Base-by-base conservation (phyloP, 1,140 invertebrate species). In the Ceratosolen fusciceps region DNA sequence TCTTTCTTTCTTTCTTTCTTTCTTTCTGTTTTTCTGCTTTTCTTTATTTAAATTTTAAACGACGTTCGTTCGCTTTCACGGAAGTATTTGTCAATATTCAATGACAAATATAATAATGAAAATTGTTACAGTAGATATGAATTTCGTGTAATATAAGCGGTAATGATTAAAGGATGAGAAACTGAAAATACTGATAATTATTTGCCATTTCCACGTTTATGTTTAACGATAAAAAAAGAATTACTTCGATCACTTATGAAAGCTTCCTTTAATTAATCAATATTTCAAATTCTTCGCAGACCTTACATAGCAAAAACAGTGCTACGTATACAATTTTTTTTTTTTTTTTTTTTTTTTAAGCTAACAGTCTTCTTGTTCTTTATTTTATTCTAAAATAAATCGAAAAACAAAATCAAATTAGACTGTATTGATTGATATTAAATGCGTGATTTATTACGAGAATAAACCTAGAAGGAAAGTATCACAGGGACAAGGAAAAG, bases 111-210 rank as follows among this genome's bases (percentile, higher is more conserved):
- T 7, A 43, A 43, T 7, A 43, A 43, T 12, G 47, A 78, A 77
- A 78, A 80, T 77, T 60, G 76, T 78, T 68, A 71, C 71, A 79
- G 73, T 81, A 77, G 65, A 68, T 72, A 71, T 74, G 47, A 79
- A 67, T 72, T 49, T 72, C 21, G 24, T 54, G 56, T 71, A 67
- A 31, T 60, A 7, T 19, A 39, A 34, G 62, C 14, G 43, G 71
- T 68, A n/a, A n/a, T n/a, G n/a, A n/a, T n/a, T 10, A 54, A 71
- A 26, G 26, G 29, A 43, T 31, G 24, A 49, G 21, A 2, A 29
- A 34, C 14, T 58, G 16, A 39, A 47, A 24, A 21, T 29, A 65
- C 37, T 67, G 34, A 68, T 24, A 34, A 62, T 7, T 31, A 21
- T 71, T 54, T 29, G 26, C 68, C 47, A 34, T 54, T 71, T 54